phyloP scores from a whole-genome alignment of 2,888 invertebrate genomes.

The Scelioninae gen. 1 region DNA sequence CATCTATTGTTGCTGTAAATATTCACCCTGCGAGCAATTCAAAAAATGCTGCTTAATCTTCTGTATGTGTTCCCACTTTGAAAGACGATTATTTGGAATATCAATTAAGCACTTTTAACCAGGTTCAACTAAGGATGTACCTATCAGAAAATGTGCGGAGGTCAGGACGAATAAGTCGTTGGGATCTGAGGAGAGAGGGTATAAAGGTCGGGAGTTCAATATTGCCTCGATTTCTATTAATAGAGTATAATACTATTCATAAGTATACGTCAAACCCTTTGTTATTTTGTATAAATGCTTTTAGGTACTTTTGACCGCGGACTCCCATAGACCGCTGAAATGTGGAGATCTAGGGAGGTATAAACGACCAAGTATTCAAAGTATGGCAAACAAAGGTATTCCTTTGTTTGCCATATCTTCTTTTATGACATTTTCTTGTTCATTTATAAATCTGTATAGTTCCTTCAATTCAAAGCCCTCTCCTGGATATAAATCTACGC shows the following conservation, averaged over 20 bases:
- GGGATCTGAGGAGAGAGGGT: constrained; percentile 5
- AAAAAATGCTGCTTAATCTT: background rate
- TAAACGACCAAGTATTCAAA: too few species aligned
- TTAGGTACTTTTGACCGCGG: too few species aligned
- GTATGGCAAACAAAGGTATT: too few species aligned
- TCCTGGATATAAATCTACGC: too few species aligned
- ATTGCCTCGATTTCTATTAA: constrained; percentile 1
- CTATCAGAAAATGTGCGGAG: constrained; percentile 1
- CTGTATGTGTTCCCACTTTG: background rate
- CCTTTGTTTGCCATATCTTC: too few species aligned
- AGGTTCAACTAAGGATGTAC: background rate
- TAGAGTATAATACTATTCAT: constrained; percentile 5
- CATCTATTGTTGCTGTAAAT: background rate
- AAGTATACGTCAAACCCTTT: background rate
- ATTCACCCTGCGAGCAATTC: background rate
- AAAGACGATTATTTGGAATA: background rate
- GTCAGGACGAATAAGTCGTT: background rate
- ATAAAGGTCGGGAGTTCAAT: constrained; percentile 3
- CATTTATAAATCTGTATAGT: too few species aligned
- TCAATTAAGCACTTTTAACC: background rate
- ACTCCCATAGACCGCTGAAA: too few species aligned
- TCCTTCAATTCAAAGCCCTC: too few species aligned
- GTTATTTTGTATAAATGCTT: too few species aligned
- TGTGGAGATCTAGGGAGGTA: too few species aligned
- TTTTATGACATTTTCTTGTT: too few species aligned